Evolutionary conservation across 2,888 invertebrate species (phyloP).

Genomic region (Thelaira solivaga): DNA sequence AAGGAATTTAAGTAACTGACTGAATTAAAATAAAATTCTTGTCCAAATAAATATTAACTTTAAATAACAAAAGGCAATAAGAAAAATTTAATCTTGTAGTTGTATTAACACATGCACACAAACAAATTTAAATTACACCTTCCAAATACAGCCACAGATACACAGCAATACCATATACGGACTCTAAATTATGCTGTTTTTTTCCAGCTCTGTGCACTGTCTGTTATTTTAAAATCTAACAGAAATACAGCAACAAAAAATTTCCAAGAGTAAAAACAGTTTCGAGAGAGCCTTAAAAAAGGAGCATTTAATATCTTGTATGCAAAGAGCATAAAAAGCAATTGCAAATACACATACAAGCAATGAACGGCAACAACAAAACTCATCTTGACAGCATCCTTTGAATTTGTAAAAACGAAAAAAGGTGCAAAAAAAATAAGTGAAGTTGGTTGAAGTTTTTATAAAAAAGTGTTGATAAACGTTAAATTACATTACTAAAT

Average conservation of each 20-base stretch:
- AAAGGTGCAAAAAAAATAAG: constrained; percentile 17
- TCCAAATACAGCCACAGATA: constrained; percentile 18
- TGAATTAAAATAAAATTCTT: too few species aligned
- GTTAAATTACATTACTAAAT: constrained; percentile 17
- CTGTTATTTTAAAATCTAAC: constrained; percentile 26
- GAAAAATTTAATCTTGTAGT: not conserved
- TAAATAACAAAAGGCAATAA: not conserved
- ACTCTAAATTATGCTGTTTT: not conserved
- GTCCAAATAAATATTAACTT: too few species aligned
- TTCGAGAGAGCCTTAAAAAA: constrained; percentile 26
- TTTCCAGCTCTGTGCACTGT: constrained; percentile 9
- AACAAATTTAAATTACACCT: constrained; percentile 38
- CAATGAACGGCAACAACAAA: not conserved
- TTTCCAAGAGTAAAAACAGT: constrained; percentile 15
- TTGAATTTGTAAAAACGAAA: constrained; percentile 9
- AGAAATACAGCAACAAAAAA: not conserved
- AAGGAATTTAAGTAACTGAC: not conserved
- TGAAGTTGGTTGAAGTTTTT: constrained; percentile 54
- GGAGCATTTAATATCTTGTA: constrained; percentile 14
- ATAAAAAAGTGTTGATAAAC: constrained; percentile 50
- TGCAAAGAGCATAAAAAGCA: constrained; percentile 11
- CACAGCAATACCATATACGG: not conserved
- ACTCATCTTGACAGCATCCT: constrained; percentile 52
- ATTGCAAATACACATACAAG: not conserved
- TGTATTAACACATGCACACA: not conserved